Conservation (phyloP, 2,113 vertebrate genomes). For the Dromiciops gliroides region DNA sequence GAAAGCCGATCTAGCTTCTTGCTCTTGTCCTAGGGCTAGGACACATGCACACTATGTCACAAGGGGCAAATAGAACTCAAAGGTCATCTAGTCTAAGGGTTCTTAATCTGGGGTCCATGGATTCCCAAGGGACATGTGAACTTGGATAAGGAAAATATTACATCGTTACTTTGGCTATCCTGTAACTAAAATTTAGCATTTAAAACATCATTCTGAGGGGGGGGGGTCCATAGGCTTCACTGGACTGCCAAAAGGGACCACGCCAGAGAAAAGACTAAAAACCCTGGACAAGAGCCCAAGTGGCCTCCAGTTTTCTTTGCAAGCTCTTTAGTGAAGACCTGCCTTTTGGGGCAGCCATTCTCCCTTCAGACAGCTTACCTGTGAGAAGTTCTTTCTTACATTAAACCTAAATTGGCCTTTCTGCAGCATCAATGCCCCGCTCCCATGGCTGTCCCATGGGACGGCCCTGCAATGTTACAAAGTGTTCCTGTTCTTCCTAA, state of each 20-base stretch:
- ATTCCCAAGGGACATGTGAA: not conserved
- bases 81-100: not conserved
- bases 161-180: not conserved
- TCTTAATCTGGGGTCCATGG: not conserved
- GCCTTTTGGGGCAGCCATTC: too few relatives aligned
- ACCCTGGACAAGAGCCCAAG: too few relatives aligned
- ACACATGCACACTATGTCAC: not conserved
- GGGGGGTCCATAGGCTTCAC: too few relatives aligned
- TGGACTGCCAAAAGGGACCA: too few relatives aligned
- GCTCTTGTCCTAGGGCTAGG: not conserved
- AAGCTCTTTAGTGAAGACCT: too few relatives aligned
- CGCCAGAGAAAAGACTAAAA: too few relatives aligned
- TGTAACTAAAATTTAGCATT: not conserved
- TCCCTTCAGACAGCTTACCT: not conserved
- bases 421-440: not conserved
- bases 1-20: not conserved
- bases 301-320: too few relatives aligned
- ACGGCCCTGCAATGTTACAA: not conserved
- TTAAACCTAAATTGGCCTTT: not conserved
- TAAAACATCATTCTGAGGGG: not conserved
- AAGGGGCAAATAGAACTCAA: not conserved
- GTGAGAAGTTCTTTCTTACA: too few relatives aligned
- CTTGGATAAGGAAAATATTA: not conserved
- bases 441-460: not conserved
- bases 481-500: not conserved